phyloP scores from a whole-genome alignment of 2,797 vertebrate species.

The Selene dorsalis region DNA sequence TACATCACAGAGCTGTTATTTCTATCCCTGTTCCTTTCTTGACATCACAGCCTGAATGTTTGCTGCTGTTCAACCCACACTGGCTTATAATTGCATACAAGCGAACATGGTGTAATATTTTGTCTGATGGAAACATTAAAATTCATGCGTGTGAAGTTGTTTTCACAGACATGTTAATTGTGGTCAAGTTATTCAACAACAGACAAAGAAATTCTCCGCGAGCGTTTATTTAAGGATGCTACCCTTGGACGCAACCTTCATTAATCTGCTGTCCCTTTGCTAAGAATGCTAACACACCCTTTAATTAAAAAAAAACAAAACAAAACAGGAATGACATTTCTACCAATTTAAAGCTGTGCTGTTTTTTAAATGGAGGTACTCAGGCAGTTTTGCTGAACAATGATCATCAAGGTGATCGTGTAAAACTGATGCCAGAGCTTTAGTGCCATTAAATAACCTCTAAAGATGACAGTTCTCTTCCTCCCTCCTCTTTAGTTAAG shows the following conservation, averaged over 20 bases:
- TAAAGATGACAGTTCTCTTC: background rate
- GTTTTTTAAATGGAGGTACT: constrained; percentile 19
- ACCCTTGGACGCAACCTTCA: constrained; percentile 10
- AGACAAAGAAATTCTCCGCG: constrained; percentile 30
- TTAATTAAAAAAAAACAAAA: constrained; percentile 52
- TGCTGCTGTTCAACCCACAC: constrained; percentile 48
- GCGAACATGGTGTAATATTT: constrained; percentile 45
- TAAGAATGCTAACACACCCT: constrained; percentile 17
- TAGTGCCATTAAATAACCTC: constrained; percentile 14
- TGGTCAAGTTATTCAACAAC: constrained; percentile 54
- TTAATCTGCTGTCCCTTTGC: constrained; percentile 17
- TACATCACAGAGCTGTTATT: constrained; percentile 69
- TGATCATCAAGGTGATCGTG: background rate
- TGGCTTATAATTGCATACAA: constrained; percentile 55
- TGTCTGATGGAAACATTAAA: constrained; percentile 59
- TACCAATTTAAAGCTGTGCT: constrained; percentile 5
- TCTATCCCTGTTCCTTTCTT: constrained; percentile 50
- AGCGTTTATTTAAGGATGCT: constrained; percentile 33
- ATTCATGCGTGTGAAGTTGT: constrained; percentile 47
- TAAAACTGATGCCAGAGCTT: constrained; percentile 3
- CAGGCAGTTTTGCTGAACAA: constrained; percentile 9
- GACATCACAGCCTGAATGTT: constrained; percentile 53
- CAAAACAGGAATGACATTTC: constrained; percentile 26
- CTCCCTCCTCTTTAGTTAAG: constrained; percentile 24
- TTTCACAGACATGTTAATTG: constrained; percentile 58